These are phyloP conservation scores for Lepus europaeus DNA, from an alignment of 2,113 vertebrate genomes.

Conservation along the genomic window DNA sequence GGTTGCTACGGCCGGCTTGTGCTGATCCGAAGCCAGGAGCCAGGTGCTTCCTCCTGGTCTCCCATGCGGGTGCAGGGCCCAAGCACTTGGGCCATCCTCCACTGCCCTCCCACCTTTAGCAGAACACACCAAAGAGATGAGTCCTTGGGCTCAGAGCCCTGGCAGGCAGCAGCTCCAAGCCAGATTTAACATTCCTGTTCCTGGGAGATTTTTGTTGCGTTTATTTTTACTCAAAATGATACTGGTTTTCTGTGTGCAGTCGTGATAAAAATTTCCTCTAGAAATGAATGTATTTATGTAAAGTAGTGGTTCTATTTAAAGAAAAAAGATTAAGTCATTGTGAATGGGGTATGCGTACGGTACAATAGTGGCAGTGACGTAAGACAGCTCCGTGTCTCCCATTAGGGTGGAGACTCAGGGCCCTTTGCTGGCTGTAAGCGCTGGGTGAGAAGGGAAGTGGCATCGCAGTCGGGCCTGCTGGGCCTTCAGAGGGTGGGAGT, in stretches of 20 bases:
- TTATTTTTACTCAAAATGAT: conserved; percentile 58
- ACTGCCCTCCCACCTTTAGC: neutral
- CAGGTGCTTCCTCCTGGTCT: no score
- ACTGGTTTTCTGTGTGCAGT: conserved; percentile 48
- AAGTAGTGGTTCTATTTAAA: conserved; percentile 29
- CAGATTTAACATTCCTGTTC: neutral
- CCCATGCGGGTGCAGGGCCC: no score
- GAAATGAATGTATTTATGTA: conserved; percentile 21
- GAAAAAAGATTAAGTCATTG: neutral
- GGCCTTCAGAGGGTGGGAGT: neutral
- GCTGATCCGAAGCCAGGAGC: neutral
- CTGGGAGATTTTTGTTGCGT: neutral
- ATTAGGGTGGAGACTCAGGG: neutral
- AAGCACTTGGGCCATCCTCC: no score
- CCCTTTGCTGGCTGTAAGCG: neutral
- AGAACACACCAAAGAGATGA: neutral
- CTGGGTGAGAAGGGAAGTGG: no score
- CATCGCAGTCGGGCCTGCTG: neutral
- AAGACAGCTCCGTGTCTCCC: neutral
- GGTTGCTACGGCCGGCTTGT: no score
- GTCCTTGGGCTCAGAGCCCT: neutral
- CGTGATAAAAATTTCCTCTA: conserved; percentile 17
- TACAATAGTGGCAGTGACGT: neutral
- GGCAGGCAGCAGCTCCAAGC: neutral
- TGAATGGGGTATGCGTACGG: neutral